Percentiles rank a stretch among this genome's conserved stretches.
Evolutionary conservation across 1,140 invertebrate genomes (phyloP).

Genomic region (Caenorhabditis remanei): DNA sequence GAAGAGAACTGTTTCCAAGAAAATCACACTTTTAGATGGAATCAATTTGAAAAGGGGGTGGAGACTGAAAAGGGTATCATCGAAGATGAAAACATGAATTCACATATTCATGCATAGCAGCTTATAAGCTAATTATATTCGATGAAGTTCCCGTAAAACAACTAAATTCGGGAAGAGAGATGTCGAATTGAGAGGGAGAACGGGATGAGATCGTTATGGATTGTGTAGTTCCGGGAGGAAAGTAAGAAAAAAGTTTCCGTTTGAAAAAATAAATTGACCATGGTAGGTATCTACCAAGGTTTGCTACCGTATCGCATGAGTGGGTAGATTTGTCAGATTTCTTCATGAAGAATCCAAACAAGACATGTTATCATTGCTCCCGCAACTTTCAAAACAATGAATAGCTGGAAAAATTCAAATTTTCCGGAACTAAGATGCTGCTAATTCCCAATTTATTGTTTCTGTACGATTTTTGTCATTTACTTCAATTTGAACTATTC

Average conservation of each 20-base stretch:
- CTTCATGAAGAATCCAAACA: no score
- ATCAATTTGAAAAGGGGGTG: background rate
- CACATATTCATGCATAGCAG: background rate
- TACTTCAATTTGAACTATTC: no score
- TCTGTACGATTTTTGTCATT: no score
- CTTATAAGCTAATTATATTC: background rate
- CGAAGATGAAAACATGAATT: background rate
- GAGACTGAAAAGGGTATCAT: background rate
- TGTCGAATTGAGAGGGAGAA: background rate
- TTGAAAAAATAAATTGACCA: no score
- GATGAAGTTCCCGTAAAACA: background rate
- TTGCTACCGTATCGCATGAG: no score
- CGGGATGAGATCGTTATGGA: background rate
- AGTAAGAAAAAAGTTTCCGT: background rate
- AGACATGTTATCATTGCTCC: no score
- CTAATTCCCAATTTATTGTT: no score
- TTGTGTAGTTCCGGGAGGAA: slow-evolving; percentile 4
- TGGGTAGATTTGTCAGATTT: no score
- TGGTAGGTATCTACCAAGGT: no score
- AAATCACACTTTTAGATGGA: background rate
- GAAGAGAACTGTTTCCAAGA: background rate
- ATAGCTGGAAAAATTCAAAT: no score
- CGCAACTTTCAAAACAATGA: no score
- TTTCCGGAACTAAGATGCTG: no score
- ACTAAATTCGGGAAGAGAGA: background rate